Percentiles rank a stretch among this genome's conserved stretches.
These are phyloP conservation scores for Lacanobia wlatinum DNA, from an alignment of 2,888 invertebrate genomes.

Conservation along the genomic window DNA sequence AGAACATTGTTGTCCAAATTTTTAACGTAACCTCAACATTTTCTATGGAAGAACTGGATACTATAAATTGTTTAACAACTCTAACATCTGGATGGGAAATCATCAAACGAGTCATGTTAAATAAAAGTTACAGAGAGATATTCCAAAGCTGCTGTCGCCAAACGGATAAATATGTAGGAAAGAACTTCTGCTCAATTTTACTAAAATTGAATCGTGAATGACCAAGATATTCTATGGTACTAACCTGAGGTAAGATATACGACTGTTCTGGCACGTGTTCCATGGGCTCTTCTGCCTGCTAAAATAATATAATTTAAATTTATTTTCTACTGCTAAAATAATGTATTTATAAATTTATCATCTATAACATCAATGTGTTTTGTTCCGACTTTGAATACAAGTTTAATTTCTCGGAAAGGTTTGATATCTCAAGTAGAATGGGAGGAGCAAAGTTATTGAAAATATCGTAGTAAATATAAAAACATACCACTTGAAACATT, in stretches of 20 bases:
- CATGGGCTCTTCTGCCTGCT: conserved; percentile 42
- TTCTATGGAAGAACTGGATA: background rate
- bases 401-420: background rate
- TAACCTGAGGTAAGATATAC: conserved; percentile 55
- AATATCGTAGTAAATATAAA: conserved; percentile 9
- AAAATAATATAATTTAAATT: conserved; percentile 17
- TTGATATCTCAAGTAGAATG: conserved; percentile 12
- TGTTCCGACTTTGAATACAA: background rate
- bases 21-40: background rate
- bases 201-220: conserved; percentile 75
- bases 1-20: background rate
- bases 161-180: conserved; percentile 71
- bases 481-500: conserved; percentile 2
- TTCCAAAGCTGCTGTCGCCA: conserved; percentile 62
- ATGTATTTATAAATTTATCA: background rate
- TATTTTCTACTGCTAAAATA: conserved; percentile 48
- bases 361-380: background rate
- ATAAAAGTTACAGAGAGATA: background rate
- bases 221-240: conserved; percentile 43
- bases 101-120: background rate
- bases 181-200: conserved; percentile 74
- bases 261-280: conserved; percentile 30
- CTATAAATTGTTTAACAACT: background rate
- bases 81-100: background rate
- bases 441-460: background rate